Percentiles rank a stretch among this genome's conserved stretches.
Conservation (phyloP, 2,113 vertebrate genomes). For the Lontra canadensis region DNA sequence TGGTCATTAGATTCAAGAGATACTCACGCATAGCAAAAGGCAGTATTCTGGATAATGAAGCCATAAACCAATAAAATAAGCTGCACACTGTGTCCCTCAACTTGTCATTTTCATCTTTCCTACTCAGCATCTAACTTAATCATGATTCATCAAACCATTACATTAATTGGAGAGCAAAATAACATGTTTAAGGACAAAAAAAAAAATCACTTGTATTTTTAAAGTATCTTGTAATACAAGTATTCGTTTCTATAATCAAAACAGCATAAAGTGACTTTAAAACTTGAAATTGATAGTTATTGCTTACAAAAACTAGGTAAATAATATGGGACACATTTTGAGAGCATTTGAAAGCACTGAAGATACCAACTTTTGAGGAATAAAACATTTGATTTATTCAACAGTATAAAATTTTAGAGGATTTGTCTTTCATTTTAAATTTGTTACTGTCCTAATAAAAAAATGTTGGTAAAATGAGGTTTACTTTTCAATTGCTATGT, state of each 20-base stretch:
- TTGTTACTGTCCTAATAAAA: slow-evolving; percentile 44
- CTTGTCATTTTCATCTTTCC: slow-evolving; percentile 28
- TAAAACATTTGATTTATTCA: not conserved
- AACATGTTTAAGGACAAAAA: not conserved
- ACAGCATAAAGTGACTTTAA: not conserved
- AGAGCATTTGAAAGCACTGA: not conserved
- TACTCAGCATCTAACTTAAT: not conserved
- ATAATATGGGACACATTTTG: not conserved
- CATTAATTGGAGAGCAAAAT: not conserved
- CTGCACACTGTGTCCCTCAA: not conserved
- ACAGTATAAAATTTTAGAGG: not conserved
- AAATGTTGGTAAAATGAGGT: not conserved
- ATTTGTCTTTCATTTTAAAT: slow-evolving; percentile 14
- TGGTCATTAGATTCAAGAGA: not conserved
- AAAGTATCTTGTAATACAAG: not conserved
- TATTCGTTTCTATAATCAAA: not conserved
- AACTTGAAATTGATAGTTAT: not conserved
- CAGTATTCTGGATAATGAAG: not conserved
- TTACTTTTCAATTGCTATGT: slow-evolving; percentile 46
- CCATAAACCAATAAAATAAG: slow-evolving; percentile 5
- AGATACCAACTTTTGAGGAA: not conserved
- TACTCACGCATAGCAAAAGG: not conserved
- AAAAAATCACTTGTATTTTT: not conserved
- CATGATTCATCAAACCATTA: not conserved
- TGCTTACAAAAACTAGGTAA: not conserved